Evolutionary conservation across 1,140 invertebrate species (phyloP), one percentile per base, ranked within the genome.

Genomic region (Aphaenogaster ashmeadi): DNA sequence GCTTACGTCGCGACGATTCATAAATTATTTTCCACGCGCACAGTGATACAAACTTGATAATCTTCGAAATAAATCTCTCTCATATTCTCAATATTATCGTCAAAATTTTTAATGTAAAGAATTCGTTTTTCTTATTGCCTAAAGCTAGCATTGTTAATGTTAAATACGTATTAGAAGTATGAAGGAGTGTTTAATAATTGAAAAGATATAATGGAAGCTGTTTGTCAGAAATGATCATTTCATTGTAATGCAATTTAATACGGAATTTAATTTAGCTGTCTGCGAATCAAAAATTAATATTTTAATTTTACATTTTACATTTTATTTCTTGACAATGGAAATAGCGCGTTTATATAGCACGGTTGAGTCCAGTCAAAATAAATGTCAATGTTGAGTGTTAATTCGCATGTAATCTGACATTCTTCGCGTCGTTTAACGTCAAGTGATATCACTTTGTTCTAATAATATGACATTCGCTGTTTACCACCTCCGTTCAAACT

Each of bases 341-440:
- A 18, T 44, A 60, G 1, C 18, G 2, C 9, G 9, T 47, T 54
- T 36, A 4, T 36, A 33, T 41, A 36, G 64, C 7, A 62, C 7
- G 33, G n/a, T 78, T 64, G 64, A 1, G 3, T 41, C 3, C 21
- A 47, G 0, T 38, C 11, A 0, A 47, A 66, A 47, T 36, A 66
- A 66, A 79, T 66, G 77, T 79, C 60, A 66, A 50, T 79, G 33
- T 44, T 38, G 13, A 50, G 11, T 36, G 18, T 79, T 66, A 66
- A 81, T 71, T 69, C 7, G 33, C 47, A 27, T 7, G 33, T 54
- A 47, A 71, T 11, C 8, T 15, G 36, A 47, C 0, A 21, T 58
- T 27, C 1, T 27, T 54, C 36, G 21, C 38, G 13, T 54, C 78
- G n/a, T 38, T 81, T 71, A 71, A 33, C 21, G 66, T 72, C 50